Evolutionary conservation across 2,888 invertebrate species (phyloP).

Genomic region (Scrobipalpa costella): DNA sequence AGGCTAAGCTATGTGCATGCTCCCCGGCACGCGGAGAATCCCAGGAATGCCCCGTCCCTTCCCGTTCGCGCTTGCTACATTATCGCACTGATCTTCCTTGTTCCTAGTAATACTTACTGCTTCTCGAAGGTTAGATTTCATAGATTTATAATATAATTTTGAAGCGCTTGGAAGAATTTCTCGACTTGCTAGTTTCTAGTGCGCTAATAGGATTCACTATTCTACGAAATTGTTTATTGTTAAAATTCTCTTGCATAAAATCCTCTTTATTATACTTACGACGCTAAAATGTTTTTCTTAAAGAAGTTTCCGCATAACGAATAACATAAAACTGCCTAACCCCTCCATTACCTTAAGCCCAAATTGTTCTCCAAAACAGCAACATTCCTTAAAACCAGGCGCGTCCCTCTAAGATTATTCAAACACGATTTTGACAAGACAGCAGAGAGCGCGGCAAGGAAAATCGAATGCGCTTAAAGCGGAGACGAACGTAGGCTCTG

Average conservation of each 20-base stretch:
- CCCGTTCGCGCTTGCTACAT: conserved; percentile 15
- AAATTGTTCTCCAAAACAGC: not conserved
- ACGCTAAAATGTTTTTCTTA: not conserved
- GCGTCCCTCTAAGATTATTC: conserved; percentile 16
- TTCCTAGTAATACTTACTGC: not conserved
- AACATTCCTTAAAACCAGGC: not conserved
- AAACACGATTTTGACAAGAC: conserved; percentile 23
- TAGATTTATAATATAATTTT: too few species aligned
- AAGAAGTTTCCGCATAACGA: not conserved
- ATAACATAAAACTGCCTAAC: not conserved
- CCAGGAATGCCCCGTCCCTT: conserved; percentile 31
- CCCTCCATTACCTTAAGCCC: not conserved
- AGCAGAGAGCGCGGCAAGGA: conserved; percentile 15
- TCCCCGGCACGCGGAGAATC: conserved; percentile 21
- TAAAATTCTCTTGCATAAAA: too few species aligned
- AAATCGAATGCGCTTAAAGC: conserved; percentile 25
- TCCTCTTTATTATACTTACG: not conserved
- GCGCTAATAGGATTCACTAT: too few species aligned
- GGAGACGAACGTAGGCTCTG: conserved; percentile 52
- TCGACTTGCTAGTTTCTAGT: too few species aligned
- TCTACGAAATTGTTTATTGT: too few species aligned
- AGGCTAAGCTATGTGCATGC: conserved; percentile 8
- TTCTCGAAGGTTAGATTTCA: not conserved
- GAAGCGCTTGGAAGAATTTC: too few species aligned
- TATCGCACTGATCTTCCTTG: not conserved